Conservation (phyloP, 2,797 vertebrate genomes). For the Mus caroli region DNA sequence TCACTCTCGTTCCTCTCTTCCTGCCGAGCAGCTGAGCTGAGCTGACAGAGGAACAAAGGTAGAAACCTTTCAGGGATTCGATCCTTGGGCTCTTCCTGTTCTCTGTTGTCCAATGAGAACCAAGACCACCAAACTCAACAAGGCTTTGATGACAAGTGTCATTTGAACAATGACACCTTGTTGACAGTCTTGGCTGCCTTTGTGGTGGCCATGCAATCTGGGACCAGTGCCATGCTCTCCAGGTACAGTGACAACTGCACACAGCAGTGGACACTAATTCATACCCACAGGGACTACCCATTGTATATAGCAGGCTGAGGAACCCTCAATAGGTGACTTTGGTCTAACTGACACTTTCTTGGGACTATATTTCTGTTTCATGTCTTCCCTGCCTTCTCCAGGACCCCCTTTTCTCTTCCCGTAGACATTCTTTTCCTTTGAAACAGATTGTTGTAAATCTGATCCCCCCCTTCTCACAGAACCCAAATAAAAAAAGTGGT, state of each 20-base stretch:
- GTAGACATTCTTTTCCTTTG: background rate
- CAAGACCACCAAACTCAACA: slow-evolving; percentile 15
- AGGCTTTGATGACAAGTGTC: background rate
- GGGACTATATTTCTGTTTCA: background rate
- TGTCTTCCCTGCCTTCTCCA: background rate
- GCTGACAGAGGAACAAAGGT: slow-evolving; percentile 86
- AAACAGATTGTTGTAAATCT: background rate
- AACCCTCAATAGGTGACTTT: background rate
- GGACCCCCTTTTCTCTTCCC: background rate
- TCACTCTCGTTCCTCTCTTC: slow-evolving; percentile 61
- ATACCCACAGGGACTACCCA: background rate
- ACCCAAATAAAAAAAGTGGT: background rate
- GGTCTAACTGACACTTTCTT: background rate
- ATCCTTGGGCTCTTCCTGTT: slow-evolving; percentile 32
- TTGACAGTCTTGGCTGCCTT: background rate
- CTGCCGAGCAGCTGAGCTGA: slow-evolving; percentile 84
- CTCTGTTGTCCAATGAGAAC: slow-evolving; percentile 67
- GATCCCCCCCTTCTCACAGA: background rate
- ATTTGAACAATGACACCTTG: background rate
- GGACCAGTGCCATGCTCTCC: background rate
- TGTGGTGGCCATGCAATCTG: background rate
- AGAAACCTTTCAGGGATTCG: slow-evolving; percentile 69
- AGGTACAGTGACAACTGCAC: background rate
- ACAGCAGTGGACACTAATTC: accelerated
- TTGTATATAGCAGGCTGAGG: background rate